Base-by-base conservation (phyloP, 2,888 invertebrate genomes). In the Luffia ferchaultella region DNA sequence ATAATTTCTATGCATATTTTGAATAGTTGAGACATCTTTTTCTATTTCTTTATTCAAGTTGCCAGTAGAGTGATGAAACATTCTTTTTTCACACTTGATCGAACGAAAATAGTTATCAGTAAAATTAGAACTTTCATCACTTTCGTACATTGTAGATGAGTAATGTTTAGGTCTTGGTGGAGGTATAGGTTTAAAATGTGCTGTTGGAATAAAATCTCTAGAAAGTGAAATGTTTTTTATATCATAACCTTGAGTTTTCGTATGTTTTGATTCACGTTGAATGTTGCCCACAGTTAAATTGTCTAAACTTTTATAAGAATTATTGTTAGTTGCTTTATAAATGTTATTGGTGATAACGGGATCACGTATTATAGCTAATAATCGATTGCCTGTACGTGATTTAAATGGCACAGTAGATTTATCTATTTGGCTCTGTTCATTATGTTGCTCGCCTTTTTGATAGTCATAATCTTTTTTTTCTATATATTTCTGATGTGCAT, bases 401-500 rank as follows among this genome's bases (percentile, higher is more conserved):
- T 82, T 83, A 58, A 83, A 75, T n/a, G 77, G 74, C 47, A 68
- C 62, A 44, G 66, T 62, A 16, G 30, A 7, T 30, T 30, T 30
- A 30, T 30, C 30, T 7, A 30, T 30, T 12, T 30, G 30, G 12
- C 30, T 30, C 12, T 30, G 30, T 30, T 30, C 54, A 40, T 56
- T 56, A 46, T 58, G 57, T 20, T 55, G 61, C 20, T 62, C 56
- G 48, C 63, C 63, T 48, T 57, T 60, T 48, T 57, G 60, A 20
- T 61, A 60, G 58, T 87, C 87, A 58, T 85, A 85, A 60, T 87
- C 87, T 55, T 87, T 85, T 43, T 90, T 82, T 58, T 90, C 88
- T n/a, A 89, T 67, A 67, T 87, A 90, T 63, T 90, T 92, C 57
- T 83, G 85, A 60, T 92, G 91, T 58, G 90, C 86, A 60, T 92